A percentile compares a stretch with the other conserved stretches of the same genome.
phyloP scores from a whole-genome alignment of 1,140 invertebrate genomes.

The Drosophila leontia region DNA sequence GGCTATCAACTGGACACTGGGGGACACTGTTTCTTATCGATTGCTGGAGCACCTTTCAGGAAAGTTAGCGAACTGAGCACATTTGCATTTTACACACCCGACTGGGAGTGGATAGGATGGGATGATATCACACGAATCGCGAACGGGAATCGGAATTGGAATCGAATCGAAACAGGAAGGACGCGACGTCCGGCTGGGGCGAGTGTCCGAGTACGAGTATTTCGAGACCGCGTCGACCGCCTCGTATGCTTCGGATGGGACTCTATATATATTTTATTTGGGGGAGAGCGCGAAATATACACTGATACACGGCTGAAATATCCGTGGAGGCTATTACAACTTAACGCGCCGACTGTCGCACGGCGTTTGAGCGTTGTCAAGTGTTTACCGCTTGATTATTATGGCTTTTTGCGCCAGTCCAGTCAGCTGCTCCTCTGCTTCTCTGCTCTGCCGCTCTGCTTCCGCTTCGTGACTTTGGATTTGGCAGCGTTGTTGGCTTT shows the following conservation, averaged over 20 bases:
- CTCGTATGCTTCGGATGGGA: slow-evolving; percentile 7
- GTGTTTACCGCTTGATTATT: slow-evolving; percentile 70
- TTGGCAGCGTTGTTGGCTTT: slow-evolving; percentile 42
- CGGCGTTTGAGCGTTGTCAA: slow-evolving; percentile 68
- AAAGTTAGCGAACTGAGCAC: slow-evolving; percentile 17
- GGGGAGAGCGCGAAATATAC: slow-evolving; percentile 19
- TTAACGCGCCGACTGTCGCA: slow-evolving; percentile 72
- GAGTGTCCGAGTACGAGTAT: slow-evolving; percentile 29
- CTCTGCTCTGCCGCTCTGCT: slow-evolving; percentile 25
- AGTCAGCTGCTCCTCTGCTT: slow-evolving; percentile 59
- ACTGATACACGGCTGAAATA: slow-evolving; percentile 3
- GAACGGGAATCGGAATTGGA: slow-evolving; percentile 5
- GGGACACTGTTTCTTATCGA: slow-evolving; percentile 20
- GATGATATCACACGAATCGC: slow-evolving; percentile 40
- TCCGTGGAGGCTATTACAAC: slow-evolving; percentile 60
- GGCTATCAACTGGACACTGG: slow-evolving; percentile 2
- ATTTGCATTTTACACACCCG: slow-evolving; percentile 42
- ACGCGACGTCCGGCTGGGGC: slow-evolving; percentile 22
- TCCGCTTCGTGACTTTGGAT: slow-evolving; percentile 37
- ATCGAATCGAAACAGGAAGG: slow-evolving; percentile 6
- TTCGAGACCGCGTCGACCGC: slow-evolving; percentile 16
- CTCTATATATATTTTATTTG: slow-evolving; percentile 13
- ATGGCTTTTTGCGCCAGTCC: slow-evolving; percentile 63
- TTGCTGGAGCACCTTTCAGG: slow-evolving; percentile 15
- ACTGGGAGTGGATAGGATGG: background rate